Evolutionary conservation across 2,113 vertebrate species (phyloP).

Genomic region (Tachysurus fulvidraco): DNA sequence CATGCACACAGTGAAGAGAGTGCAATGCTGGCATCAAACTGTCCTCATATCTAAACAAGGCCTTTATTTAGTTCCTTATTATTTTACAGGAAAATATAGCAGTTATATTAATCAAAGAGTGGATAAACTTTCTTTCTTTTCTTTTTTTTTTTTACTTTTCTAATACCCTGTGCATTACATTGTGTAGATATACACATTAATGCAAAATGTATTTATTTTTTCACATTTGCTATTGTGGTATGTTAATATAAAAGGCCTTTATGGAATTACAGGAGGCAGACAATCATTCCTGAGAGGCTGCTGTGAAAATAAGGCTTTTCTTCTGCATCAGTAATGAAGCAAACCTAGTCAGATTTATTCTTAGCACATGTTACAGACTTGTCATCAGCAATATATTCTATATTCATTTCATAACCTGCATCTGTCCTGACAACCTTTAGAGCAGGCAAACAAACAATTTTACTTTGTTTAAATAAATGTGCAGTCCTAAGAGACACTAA

Average conservation of each 20-base stretch:
- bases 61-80: constrained; percentile 19
- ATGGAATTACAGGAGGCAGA: not conserved
- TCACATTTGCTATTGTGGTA: not conserved
- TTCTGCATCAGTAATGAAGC: constrained; percentile 15
- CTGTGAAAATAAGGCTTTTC: not conserved
- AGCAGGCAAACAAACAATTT: not conserved
- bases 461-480: not conserved
- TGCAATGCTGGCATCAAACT: constrained; percentile 35
- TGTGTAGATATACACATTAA: not conserved
- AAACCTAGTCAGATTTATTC: not conserved
- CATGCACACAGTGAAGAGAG: constrained; percentile 29
- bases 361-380: not conserved
- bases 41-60: not conserved
- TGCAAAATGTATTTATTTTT: constrained; percentile 11
- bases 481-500: constrained; percentile 11
- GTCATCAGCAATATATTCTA: not conserved
- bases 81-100: constrained; percentile 1
- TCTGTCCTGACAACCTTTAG: constrained; percentile 1
- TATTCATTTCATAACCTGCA: not conserved
- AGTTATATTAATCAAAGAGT: not conserved
- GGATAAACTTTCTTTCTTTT: no score
- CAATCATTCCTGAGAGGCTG: not conserved
- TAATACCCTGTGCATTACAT: not conserved
- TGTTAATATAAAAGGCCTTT: constrained; percentile 2
- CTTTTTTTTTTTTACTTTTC: not conserved